phyloP scores from a whole-genome alignment of 2,113 vertebrate genomes.

The Mormyrus lacerda region DNA sequence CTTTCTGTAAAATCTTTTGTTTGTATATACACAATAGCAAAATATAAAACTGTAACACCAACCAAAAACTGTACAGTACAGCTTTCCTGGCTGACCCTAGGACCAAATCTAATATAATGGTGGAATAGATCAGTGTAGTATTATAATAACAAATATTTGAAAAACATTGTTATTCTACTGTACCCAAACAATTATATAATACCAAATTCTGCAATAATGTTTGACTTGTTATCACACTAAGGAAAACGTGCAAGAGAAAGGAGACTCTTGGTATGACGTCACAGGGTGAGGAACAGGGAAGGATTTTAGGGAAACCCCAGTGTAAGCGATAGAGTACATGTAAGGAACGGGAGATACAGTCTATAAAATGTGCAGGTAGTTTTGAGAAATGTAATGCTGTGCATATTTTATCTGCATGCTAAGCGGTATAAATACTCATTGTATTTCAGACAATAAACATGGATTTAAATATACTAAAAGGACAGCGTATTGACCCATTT shows the following conservation, averaged over 20 bases:
- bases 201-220: background rate
- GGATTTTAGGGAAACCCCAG: background rate
- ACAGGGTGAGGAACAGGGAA: background rate
- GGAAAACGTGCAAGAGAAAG: background rate
- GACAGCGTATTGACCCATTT: background rate
- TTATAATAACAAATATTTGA: background rate
- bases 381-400: background rate
- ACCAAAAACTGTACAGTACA: background rate
- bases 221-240: background rate
- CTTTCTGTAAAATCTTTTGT: background rate
- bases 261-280: background rate
- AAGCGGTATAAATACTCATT: background rate
- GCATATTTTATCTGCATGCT: background rate
- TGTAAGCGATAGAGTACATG: background rate
- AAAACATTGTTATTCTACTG: background rate
- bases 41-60: background rate
- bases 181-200: background rate
- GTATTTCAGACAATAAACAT: background rate
- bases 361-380: background rate
- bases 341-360: background rate
- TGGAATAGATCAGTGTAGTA: background rate
- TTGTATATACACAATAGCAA: background rate
- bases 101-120: background rate
- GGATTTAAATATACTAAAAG: background rate
- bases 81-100: background rate